Evolutionary conservation across 2,888 invertebrate species (phyloP), one percentile per base, ranked within the genome.

Genomic region (Athrips mouffetella): DNA sequence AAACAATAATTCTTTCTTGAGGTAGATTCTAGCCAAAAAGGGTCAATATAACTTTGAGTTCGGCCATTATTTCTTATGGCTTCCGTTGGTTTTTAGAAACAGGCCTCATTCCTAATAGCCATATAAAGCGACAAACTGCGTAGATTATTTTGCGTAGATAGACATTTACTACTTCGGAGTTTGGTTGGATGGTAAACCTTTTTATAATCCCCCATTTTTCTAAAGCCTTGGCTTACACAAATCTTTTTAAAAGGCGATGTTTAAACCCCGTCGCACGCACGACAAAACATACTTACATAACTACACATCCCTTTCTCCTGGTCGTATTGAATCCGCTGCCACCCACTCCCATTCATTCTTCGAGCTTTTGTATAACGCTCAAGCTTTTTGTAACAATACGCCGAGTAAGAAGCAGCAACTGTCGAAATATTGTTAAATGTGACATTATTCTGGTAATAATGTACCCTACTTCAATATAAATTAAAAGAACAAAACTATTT

Each of bases 311-410:
- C 69, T 76, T 76, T 76, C 76, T 76, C 61, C 74, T 44, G 37
- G 20, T 2, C 5, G 41, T 76, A 81, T 86, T 83, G 77, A 83
- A 80, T 80, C 74, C 73, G 30, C 67, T 59, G 35, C 70, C 75
- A 65, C 76, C 74, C 76, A 68, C 76, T 74, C 70, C 75, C 79
- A 78, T 81, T 85, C 81, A 84, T 84, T 85, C 83, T 81, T 82
- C 76, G 74, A 76, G 78, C 81, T 81, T 83, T 85, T 84, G 82
- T 84, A 75, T 65, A 75, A 68, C 74, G 76, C 73, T 73, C 70
- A 75, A 73, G 76, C 79, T 85, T 84, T 80, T 81, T 83, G 78
- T 81, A 80, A 78, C 78, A 75, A 76, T 74, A 67, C 67, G 61
- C 59, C 59, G n/a, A n/a, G 65, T 76, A 15, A 31, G 82, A 82